Evolutionary conservation across 1,140 invertebrate species (phyloP).

Genomic region (Dufourea novaeangliae): DNA sequence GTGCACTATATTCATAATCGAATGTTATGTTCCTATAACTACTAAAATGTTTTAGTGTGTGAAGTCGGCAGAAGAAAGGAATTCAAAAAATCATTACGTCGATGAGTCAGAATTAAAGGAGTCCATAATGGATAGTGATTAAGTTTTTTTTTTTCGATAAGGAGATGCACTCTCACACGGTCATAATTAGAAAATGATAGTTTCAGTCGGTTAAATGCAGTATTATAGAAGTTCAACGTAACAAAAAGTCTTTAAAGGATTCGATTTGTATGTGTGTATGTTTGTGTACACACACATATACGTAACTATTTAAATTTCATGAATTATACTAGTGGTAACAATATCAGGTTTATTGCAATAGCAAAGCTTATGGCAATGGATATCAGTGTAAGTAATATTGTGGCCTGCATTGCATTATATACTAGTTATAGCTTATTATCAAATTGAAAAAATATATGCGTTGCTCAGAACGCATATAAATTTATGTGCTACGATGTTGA

Average conservation of each 20-base stretch:
- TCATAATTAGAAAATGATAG: constrained; percentile 47
- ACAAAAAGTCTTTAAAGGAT: constrained; percentile 33
- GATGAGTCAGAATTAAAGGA: constrained; percentile 79
- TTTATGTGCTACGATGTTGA: constrained; percentile 43
- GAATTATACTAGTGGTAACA: constrained; percentile 15
- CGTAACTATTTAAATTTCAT: constrained; percentile 36
- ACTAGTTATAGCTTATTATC: constrained; percentile 43
- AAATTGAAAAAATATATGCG: constrained; percentile 6
- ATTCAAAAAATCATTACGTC: constrained; percentile 78
- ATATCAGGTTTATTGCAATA: constrained; percentile 28
- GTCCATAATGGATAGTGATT: constrained; percentile 78
- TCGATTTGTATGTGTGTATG: constrained; percentile 35
- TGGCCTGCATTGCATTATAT: constrained; percentile 47
- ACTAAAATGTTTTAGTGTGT: constrained; percentile 73
- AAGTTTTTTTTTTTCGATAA: constrained; percentile 62
- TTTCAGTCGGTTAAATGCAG: constrained; percentile 31
- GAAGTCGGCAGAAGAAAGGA: constrained; percentile 79
- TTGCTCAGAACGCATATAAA: constrained; percentile 63
- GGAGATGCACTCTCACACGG: constrained; percentile 27
- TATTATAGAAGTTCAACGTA: constrained; percentile 36
- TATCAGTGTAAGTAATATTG: constrained; percentile 25
- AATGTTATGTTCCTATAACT: constrained; percentile 7
- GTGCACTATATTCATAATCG: constrained; percentile 60
- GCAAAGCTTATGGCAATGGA: constrained; percentile 23
- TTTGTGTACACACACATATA: constrained; percentile 7